Conservation (phyloP, 1,140 invertebrate genomes). For the Riptortus pedestris region DNA sequence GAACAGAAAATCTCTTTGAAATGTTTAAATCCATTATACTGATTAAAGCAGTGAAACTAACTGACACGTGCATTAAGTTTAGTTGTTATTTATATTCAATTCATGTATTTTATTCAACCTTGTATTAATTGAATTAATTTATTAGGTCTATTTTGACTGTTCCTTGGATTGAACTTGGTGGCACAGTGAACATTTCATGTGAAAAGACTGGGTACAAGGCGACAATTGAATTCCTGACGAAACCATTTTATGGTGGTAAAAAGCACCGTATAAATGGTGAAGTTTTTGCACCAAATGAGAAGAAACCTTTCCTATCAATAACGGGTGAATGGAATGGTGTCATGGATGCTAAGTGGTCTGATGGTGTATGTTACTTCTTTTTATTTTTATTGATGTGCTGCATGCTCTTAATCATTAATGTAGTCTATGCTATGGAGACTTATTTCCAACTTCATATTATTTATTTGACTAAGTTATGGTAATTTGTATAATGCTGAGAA, state of each 20-base stretch:
- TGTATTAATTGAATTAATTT: too few species aligned
- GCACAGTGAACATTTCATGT: slow-evolving; percentile 76
- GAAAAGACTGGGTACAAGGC: slow-evolving; percentile 80
- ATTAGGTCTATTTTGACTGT: slow-evolving; percentile 84
- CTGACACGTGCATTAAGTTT: not conserved
- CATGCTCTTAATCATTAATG: not conserved
- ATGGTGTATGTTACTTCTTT: slow-evolving; percentile 50
- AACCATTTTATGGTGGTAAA: slow-evolving; percentile 95
- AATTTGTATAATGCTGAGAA: too few species aligned
- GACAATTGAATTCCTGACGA: slow-evolving; percentile 85
- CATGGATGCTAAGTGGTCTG: slow-evolving; percentile 79
- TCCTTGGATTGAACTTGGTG: slow-evolving; percentile 94
- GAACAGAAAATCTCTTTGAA: too few species aligned
- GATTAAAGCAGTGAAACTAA: too few species aligned
- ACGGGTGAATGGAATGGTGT: slow-evolving; percentile 93
- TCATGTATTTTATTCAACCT: too few species aligned
- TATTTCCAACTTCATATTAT: too few species aligned
- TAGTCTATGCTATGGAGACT: too few species aligned
- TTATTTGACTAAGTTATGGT: too few species aligned
- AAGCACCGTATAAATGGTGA: slow-evolving; percentile 82
- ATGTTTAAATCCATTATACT: too few species aligned
- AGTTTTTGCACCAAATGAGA: slow-evolving; percentile 59
- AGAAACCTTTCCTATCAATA: slow-evolving; percentile 77
- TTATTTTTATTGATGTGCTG: not conserved
- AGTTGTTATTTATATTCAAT: slow-evolving; percentile 8